A percentile compares a stretch with the other conserved stretches of the same genome.
These are phyloP conservation scores for Propithecus deckenii DNA, from an alignment of 2,797 vertebrate species.

Conservation along the genomic window DNA sequence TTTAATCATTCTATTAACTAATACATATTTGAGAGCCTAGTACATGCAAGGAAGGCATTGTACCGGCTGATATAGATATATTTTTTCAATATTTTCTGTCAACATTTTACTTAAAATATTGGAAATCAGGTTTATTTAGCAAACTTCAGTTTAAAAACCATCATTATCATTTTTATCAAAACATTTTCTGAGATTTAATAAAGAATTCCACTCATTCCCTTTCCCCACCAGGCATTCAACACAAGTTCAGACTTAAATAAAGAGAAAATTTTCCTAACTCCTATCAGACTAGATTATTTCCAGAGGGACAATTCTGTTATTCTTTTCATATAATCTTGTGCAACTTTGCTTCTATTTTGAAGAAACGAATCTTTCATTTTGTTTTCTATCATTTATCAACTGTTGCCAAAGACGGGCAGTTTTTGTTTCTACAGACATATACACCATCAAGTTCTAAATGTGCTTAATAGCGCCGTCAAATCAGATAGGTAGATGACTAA, in stretches of 20 bases:
- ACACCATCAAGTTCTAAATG: background rate
- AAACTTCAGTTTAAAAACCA: conserved; percentile 26
- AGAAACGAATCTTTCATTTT: conserved; percentile 13
- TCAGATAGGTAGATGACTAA: conserved; percentile 30
- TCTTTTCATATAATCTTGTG: conserved; percentile 28
- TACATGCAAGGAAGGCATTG: background rate
- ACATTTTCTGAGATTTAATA: conserved; percentile 29
- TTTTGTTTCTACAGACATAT: conserved; percentile 36
- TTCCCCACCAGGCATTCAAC: background rate
- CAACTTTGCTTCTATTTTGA: background rate
- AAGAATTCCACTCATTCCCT: background rate
- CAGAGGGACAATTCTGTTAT: background rate
- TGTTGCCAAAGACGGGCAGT: background rate
- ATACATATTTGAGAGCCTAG: background rate
- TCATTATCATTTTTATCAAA: background rate
- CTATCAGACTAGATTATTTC: background rate
- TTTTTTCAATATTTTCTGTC: background rate
- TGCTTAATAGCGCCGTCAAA: conserved; percentile 25
- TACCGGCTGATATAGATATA: background rate
- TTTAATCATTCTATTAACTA: background rate
- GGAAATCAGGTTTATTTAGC: background rate
- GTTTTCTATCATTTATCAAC: background rate
- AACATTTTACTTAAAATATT: conserved; percentile 29
- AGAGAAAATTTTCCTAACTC: background rate
- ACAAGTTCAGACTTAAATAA: conserved; percentile 42